Base-by-base conservation (phyloP, 2,113 vertebrate species). In the Hipposideros armiger region DNA sequence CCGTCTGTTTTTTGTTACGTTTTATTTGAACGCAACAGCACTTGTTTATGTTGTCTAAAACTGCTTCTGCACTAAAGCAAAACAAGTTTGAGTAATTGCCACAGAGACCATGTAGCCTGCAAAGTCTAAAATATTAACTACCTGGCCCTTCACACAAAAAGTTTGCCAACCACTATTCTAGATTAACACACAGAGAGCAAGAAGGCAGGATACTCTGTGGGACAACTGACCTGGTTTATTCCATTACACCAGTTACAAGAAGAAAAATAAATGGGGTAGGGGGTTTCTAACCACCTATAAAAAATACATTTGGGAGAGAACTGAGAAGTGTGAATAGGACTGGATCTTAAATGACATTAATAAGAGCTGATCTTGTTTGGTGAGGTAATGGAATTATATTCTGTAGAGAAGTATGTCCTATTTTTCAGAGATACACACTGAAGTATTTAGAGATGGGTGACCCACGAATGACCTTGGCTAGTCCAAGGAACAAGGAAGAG, bases 41-140 rank as follows among this genome's bases (percentile, higher is more conserved):
- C 70, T 87, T 69, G 64, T 90, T 50, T 22, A 26, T 69, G 73
- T 64, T 90, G 62, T 88, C 85, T 64, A 36, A 74, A 54, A 78
- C 84, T 91, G 84, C 92, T 85, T 92, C 70, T 91, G 62, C 58
- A 83, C 62, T 64, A n/a, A 90, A 88, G 70, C 56, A 56, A 94
- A 96, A 70, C 54, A 50, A 84, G 66, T 89, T 11, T 47, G 50
- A 54, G 62, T 40, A 56, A 77, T 2, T 96, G 85, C 82, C 54
- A 89, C 67, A 95, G 50, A 96, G 85, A 78, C 84, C 90, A 80
- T 83, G 24, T 52, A 40, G 66, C 66, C 86, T 81, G 52, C 81
- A 74, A 93, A 91, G 69, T 74, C 87, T 95, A 64, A 97, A 97
- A 93, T 82, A 85, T 93, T 96, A 92, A 88, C 50, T 76, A 58